A percentile compares a stretch with the other conserved stretches of the same genome.
Conservation (phyloP, 2,113 vertebrate species). For the Oryzias melastigma region DNA sequence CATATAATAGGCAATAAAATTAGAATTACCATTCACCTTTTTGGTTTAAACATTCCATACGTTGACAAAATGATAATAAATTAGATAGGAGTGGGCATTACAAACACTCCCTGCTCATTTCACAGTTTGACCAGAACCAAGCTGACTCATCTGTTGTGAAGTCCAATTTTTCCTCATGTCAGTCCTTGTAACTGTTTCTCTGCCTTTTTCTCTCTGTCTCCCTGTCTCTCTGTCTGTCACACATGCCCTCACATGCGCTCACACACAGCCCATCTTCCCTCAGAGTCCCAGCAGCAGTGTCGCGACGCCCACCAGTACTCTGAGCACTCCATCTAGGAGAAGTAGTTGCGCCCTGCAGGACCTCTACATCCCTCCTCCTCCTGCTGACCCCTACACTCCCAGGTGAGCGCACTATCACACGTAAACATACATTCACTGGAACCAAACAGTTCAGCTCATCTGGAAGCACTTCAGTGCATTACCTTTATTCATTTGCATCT, state of each 20-base stretch:
- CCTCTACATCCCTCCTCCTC: slow-evolving; percentile 96
- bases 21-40: too few relatives aligned
- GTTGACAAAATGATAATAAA: neutral
- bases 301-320: slow-evolving; percentile 94
- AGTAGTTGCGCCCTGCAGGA: slow-evolving; percentile 96
- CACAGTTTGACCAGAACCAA: slow-evolving; percentile 32
- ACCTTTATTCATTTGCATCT: too few relatives aligned
- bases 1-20: too few relatives aligned
- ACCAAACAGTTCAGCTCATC: neutral
- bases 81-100: slow-evolving; percentile 33
- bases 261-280: slow-evolving; percentile 91
- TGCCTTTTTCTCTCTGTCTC: slow-evolving; percentile 37
- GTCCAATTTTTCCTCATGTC: slow-evolving; percentile 47
- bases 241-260: slow-evolving; percentile 29
- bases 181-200: slow-evolving; percentile 46
- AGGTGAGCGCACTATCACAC: slow-evolving; percentile 74
- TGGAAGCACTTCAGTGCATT: neutral
- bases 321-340: slow-evolving; percentile 95
- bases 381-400: slow-evolving; percentile 93
- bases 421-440: neutral
- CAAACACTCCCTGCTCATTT: slow-evolving; percentile 46
- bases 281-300: slow-evolving; percentile 95
- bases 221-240: slow-evolving; percentile 23
- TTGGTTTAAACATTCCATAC: neutral
- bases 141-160: slow-evolving; percentile 44